phyloP scores from a whole-genome alignment of 2,113 vertebrate species.

The Amblyopsis rosae region DNA sequence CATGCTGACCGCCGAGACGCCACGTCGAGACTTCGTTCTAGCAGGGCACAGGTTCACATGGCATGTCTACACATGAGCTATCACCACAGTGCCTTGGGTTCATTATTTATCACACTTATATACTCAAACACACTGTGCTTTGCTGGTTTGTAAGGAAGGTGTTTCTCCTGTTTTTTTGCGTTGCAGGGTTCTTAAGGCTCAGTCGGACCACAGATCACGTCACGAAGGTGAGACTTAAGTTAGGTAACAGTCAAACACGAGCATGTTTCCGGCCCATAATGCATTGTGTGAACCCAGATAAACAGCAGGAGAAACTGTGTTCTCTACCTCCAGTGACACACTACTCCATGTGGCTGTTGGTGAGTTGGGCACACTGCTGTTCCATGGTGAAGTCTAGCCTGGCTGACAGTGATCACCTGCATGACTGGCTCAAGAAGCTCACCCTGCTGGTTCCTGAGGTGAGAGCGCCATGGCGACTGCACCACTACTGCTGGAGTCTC shows the following conservation, averaged over 20 bases:
- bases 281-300: too few species aligned
- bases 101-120: too few species aligned
- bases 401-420: slow-evolving; percentile 94
- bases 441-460: slow-evolving; percentile 85
- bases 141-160: not conserved
- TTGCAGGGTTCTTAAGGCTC: slow-evolving; percentile 92
- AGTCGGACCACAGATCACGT: slow-evolving; percentile 94
- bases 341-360: slow-evolving; percentile 99
- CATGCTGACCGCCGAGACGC: too few species aligned
- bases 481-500: not conserved
- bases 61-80: too few species aligned
- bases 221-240: slow-evolving; percentile 87
- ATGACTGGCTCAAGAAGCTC: slow-evolving; percentile 97
- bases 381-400: slow-evolving; percentile 95
- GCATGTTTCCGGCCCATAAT: too few species aligned
- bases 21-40: too few species aligned
- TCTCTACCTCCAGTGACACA: slow-evolving; percentile 84
- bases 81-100: too few species aligned
- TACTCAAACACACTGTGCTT: not conserved
- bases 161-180: slow-evolving; percentile 12
- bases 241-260: too few species aligned
- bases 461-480: not conserved
- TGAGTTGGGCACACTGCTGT: slow-evolving; percentile 98
- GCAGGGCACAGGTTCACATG: too few species aligned
- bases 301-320: not conserved